A percentile compares a stretch with the other conserved stretches of the same genome.
Conservation (phyloP, 64 coral and sea anemone species). For the Acropora tenuis region DNA sequence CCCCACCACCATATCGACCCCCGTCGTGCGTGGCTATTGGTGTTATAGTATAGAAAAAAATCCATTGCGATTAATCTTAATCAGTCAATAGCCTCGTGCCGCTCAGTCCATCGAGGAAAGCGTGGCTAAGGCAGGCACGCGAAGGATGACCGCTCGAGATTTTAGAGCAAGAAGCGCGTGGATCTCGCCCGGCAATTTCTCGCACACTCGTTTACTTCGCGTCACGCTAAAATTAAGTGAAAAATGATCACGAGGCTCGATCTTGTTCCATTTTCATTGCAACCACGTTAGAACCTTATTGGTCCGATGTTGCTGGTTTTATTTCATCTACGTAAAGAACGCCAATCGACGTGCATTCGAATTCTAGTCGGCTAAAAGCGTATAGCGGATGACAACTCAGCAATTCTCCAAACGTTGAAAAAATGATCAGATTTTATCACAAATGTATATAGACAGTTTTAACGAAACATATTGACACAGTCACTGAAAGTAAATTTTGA, state of each 20-base stretch:
- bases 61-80: not conserved
- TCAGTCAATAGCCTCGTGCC: no score
- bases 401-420: not conserved
- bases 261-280: not conserved
- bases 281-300: not conserved
- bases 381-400: not conserved
- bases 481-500: not conserved
- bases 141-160: no score
- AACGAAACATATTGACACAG: conserved; percentile 20
- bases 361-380: not conserved
- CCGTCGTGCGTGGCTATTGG: conserved; percentile 69
- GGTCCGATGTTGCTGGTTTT: not conserved
- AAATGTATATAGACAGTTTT: conserved; percentile 24
- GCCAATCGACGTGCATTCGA: not conserved
- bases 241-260: no score
- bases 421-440: conserved; percentile 36
- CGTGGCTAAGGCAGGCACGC: no score
- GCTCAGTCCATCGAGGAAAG: no score
- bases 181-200: no score
- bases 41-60: conserved; percentile 74
- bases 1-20: conserved; percentile 75
- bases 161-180: no score
- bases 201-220: no score
- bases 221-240: no score
- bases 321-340: not conserved